A percentile compares a stretch with the other conserved stretches of the same genome.
Conservation (phyloP, 2,797 vertebrate species). For the Sebastes dallii region DNA sequence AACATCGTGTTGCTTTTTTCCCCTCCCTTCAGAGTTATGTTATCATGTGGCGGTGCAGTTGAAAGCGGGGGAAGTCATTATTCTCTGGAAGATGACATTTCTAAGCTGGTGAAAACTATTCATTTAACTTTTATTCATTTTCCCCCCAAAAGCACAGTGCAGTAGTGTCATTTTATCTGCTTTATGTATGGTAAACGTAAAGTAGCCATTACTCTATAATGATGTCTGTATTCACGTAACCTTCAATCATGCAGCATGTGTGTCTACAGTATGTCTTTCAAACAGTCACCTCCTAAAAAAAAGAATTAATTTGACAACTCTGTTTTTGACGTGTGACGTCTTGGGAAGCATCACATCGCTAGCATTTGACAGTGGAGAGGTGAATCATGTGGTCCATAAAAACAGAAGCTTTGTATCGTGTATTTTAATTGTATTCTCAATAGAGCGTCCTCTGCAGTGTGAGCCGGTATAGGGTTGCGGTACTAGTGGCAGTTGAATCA, state of each 20-base stretch:
- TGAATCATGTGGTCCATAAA: conserved; percentile 1
- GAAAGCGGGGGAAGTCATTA: neutral
- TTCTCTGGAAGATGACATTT: conserved; percentile 4
- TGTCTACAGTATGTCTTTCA: neutral
- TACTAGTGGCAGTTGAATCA: conserved; percentile 55
- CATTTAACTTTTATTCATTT: neutral
- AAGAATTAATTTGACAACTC: neutral
- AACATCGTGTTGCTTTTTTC: conserved; percentile 5
- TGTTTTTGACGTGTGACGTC: neutral
- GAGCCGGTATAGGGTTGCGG: conserved; percentile 1
- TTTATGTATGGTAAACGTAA: neutral
- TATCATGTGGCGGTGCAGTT: neutral
- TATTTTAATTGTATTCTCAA: conserved; percentile 27
- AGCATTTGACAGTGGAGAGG: neutral
- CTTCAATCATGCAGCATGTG: neutral
- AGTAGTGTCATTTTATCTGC: neutral
- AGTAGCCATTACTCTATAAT: neutral
- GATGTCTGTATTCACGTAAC: neutral
- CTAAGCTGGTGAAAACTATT: neutral
- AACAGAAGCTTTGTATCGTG: conserved; percentile 9
- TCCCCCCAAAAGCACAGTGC: neutral
- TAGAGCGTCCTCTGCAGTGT: neutral
- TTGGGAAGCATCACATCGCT: neutral
- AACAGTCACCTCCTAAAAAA: neutral
- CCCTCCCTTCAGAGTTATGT: neutral